Conservation (phyloP, 1,140 invertebrate genomes). For the Habropoda laboriosa region DNA sequence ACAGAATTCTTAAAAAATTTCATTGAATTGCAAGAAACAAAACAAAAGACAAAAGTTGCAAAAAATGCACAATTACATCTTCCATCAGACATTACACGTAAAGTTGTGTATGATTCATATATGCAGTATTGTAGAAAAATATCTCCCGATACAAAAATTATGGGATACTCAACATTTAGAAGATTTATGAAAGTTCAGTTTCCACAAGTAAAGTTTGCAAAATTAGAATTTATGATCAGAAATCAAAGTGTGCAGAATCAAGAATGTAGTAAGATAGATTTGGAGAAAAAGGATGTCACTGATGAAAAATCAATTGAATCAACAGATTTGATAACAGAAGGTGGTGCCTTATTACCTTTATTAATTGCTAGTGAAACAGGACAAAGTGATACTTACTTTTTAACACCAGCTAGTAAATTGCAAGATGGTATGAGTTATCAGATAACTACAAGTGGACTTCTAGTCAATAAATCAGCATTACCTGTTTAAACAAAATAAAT, state of each 20-base stretch:
- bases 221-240: conserved; percentile 84
- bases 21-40: conserved; percentile 84
- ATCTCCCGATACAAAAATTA: conserved; percentile 85
- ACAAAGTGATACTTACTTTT: conserved; percentile 67
- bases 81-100: conserved; percentile 86
- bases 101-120: conserved; percentile 88
- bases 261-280: conserved; percentile 73
- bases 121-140: conserved; percentile 87
- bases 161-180: conserved; percentile 91
- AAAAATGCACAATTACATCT: conserved; percentile 85
- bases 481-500: conserved; percentile 65
- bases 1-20: conserved; percentile 89
- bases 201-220: conserved; percentile 89
- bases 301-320: conserved; percentile 73
- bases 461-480: conserved; percentile 65
- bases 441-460: conserved; percentile 64
- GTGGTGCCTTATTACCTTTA: conserved; percentile 65
- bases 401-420: conserved; percentile 70
- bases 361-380: conserved; percentile 65
- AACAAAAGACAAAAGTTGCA: conserved; percentile 69
- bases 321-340: conserved; percentile 54
- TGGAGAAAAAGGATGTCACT: conserved; percentile 66
- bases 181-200: conserved; percentile 92
- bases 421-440: conserved; percentile 68
- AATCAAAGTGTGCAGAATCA: conserved; percentile 80